Conservation (phyloP, 37 sponge, comb jelly and placozoan species). For the Chondrilla cf. caribensis region DNA sequence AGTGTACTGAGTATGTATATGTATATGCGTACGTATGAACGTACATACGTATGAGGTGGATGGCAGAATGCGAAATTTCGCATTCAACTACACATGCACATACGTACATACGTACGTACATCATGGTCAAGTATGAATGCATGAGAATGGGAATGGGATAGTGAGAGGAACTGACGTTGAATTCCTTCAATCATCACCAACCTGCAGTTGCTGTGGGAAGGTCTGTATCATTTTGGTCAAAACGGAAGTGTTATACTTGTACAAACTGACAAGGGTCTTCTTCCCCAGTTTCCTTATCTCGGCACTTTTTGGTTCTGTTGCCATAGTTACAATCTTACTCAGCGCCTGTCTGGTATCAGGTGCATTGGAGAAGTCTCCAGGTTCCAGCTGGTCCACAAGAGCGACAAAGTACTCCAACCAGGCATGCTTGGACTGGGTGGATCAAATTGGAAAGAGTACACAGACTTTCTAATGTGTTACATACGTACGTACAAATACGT, state of each 20-base stretch:
- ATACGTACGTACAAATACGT: too few species aligned
- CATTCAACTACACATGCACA: too few species aligned
- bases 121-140: too few species aligned
- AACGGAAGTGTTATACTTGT: constrained; percentile 69
- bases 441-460: too few species aligned
- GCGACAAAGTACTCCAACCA: constrained; percentile 71
- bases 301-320: constrained; percentile 71
- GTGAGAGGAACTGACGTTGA: too few species aligned
- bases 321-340: constrained; percentile 47
- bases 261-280: constrained; percentile 49
- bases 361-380: constrained; percentile 44
- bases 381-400: constrained; percentile 60
- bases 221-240: constrained; percentile 44
- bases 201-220: constrained; percentile 60
- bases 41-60: too few species aligned
- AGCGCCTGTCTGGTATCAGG: constrained; percentile 66
- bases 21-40: too few species aligned
- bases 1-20: too few species aligned
- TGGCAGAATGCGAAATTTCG: too few species aligned
- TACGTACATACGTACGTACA: too few species aligned
- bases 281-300: constrained; percentile 58
- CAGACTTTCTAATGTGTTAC: too few species aligned
- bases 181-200: not conserved
- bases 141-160: not conserved
- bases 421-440: constrained; percentile 57